These are phyloP conservation scores for Metaphire vulgaris DNA, from an alignment of 1,140 invertebrate species.

Conservation along the genomic window DNA sequence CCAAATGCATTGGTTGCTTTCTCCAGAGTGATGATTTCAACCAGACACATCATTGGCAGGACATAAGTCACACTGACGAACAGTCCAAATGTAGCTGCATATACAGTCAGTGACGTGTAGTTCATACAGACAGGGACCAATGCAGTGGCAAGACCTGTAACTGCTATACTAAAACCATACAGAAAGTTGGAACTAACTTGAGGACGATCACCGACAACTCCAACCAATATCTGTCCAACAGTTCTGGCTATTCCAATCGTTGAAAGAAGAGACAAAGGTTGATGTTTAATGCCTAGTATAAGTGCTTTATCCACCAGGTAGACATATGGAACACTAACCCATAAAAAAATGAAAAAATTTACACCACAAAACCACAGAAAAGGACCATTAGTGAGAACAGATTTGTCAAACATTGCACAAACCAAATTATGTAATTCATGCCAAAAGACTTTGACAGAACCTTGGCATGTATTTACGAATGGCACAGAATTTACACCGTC, in stretches of 20 bases:
- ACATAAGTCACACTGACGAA: conserved; percentile 84
- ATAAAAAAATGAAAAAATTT: conserved; percentile 26
- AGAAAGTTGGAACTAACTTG: conserved; percentile 18
- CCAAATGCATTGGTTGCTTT: conserved; percentile 91
- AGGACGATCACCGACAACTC: conserved; percentile 19
- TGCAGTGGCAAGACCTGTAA: conserved; percentile 64
- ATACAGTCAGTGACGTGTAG: conserved; percentile 65
- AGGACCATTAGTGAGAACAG: conserved; percentile 1
- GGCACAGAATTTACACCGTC: no score
- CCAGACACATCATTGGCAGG: conserved; percentile 65
- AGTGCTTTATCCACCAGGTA: conserved; percentile 24
- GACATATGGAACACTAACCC: conserved; percentile 26
- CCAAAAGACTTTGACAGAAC: neutral
- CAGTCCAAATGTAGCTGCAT: conserved; percentile 72
- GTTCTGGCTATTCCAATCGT: conserved; percentile 28
- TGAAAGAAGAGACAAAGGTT: conserved; percentile 21
- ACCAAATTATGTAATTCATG: conserved; percentile 1
- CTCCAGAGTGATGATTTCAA: conserved; percentile 86
- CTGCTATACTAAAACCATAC: conserved; percentile 17
- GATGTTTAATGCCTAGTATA: conserved; percentile 47
- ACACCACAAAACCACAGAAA: conserved; percentile 24
- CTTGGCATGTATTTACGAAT: neutral
- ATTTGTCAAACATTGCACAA: conserved; percentile 18
- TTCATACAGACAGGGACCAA: conserved; percentile 65
- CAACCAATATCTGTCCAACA: conserved; percentile 27